Evolutionary conservation across 92 coral and sea anemone genomes (phyloP).

Genomic region (Porites evermanni): DNA sequence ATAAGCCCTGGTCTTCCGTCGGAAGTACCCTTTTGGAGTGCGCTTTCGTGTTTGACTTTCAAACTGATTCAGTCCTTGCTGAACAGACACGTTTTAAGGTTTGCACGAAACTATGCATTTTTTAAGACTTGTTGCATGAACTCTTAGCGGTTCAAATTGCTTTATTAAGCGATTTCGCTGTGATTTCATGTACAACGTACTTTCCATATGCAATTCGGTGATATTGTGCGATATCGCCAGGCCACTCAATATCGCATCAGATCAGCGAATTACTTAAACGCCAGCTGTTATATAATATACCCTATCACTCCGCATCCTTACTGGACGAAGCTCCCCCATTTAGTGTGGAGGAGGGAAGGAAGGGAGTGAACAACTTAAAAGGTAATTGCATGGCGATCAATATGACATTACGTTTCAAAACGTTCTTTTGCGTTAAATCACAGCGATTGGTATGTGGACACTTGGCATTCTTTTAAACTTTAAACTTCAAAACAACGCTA

Average conservation of each 20-base stretch:
- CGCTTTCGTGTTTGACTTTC: constrained; percentile 25
- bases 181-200: background rate
- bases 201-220: constrained; percentile 5
- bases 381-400: constrained; percentile 12
- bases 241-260: constrained; percentile 10
- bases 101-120: constrained; percentile 18
- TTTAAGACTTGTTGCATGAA: constrained; percentile 11
- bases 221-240: constrained; percentile 17
- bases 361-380: background rate
- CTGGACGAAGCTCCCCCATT: too few relatives aligned
- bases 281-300: background rate
- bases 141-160: constrained; percentile 6
- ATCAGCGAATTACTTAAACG: constrained; percentile 1
- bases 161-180: background rate
- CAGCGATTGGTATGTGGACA: constrained; percentile 15
- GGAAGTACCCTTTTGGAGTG: constrained; percentile 11
- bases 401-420: background rate
- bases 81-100: constrained; percentile 10
- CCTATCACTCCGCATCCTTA: constrained; percentile 1
- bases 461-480: constrained; percentile 17
- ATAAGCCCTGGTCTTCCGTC: constrained; percentile 5
- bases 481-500: constrained; percentile 17
- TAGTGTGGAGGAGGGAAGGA: too few relatives aligned
- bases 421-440: constrained; percentile 1
- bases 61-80: constrained; percentile 1